Evolutionary conservation across 2,888 invertebrate species (phyloP), one percentile per base, ranked within the genome.

Genomic region (Stenodema calcarata): DNA sequence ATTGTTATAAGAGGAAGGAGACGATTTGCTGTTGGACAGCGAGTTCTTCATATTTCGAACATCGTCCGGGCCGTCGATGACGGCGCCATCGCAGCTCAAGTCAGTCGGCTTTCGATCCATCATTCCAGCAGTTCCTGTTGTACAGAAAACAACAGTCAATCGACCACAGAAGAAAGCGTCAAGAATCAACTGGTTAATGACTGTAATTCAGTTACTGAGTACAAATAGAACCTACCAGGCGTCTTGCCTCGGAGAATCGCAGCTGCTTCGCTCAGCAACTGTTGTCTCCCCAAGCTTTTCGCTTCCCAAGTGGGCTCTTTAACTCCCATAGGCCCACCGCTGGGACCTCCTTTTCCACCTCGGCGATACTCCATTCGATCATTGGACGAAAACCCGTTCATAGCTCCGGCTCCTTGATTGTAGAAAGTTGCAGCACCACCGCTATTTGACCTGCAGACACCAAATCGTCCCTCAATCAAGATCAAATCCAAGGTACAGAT

Each of bases 31-130:
- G 78, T 44, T 44, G 14, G 42, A 44, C 12, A 27, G 44, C 27
- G 27, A 23, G 9, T 78, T 78, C 47, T 44, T 78, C 78, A 78
- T 23, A 30, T 23, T 78, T 78, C 18, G 42, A 18, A 16, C 44
- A 11, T 78, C 78, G 27, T 73, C 73, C 6, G 41, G 6, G 4
- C 35, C 73, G 9, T 78, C 47, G 23, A 44, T 44, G 47, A 44
- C 44, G 9, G 44, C 44, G 1, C 62, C 62, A 9, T 80, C 54
- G 27, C 62, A 69, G 12, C 84, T 42, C 28, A 84, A 75, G 42
- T 84, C 84, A 28, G 84, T 84, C 2, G 84, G 28, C 62, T 84
- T 75, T 14, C 84, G 73, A 11, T 84, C 84, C 84, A 84, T 47
- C 84, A 84, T 73, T 0, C 75, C 84, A 12, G 70, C 84, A 84